These are phyloP conservation scores for Aptenodytes patagonicus DNA, from an alignment of 2,113 vertebrate genomes.

Conservation along the genomic window DNA sequence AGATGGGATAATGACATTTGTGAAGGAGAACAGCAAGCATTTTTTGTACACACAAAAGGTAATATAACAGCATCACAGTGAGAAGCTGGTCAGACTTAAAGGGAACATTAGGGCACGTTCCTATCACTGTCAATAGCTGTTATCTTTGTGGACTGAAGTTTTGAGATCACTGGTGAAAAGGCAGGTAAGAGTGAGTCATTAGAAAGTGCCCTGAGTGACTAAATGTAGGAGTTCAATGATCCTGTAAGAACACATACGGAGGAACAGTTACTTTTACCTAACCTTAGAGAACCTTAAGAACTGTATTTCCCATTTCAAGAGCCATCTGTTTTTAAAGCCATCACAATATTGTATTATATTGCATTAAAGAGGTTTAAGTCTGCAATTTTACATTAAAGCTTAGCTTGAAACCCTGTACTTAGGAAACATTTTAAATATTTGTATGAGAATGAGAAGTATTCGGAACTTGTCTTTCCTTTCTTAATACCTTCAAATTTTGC, in stretches of 20 bases:
- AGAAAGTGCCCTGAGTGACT: background rate
- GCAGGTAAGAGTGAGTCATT: background rate
- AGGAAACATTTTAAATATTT: background rate
- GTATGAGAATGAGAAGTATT: background rate
- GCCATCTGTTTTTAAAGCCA: background rate
- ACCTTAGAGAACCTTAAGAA: background rate
- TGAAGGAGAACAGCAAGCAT: constrained; percentile 31
- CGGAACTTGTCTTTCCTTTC: background rate
- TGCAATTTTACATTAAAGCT: background rate
- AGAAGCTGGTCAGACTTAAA: background rate
- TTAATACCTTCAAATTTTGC: background rate
- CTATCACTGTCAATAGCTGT: background rate
- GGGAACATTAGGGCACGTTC: background rate
- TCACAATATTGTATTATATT: background rate
- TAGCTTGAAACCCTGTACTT: background rate
- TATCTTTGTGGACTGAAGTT: background rate
- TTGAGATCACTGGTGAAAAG: background rate
- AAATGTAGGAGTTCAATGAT: background rate
- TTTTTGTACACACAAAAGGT: background rate
- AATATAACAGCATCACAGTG: background rate
- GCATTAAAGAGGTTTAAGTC: background rate
- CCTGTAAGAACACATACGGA: background rate
- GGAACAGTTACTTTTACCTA: background rate
- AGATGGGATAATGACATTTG: constrained; percentile 40
- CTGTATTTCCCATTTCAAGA: background rate